Evolutionary conservation across 2,888 invertebrate species (phyloP).

Genomic region (Cataglyphis cursor): DNA sequence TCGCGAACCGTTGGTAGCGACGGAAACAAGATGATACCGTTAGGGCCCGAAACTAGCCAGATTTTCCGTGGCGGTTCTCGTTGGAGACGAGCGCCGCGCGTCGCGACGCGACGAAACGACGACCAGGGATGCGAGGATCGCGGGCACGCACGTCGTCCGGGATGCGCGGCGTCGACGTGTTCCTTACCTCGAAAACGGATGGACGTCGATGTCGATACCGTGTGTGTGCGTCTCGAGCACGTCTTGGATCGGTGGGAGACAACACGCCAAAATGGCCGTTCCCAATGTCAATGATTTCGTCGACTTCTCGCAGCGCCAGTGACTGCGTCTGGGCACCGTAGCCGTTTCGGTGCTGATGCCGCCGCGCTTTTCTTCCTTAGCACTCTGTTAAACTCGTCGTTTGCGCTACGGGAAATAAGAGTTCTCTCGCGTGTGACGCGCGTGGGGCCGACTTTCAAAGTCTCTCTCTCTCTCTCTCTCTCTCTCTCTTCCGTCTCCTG

Average conservation of each 20-base stretch:
- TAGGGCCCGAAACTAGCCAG: neutral
- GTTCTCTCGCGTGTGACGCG: slow-evolving; percentile 66
- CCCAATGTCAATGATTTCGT: slow-evolving; percentile 83
- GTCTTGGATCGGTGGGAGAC: slow-evolving; percentile 80
- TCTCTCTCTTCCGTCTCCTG: slow-evolving; percentile 29
- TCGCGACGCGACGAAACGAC: neutral
- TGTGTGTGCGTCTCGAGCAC: slow-evolving; percentile 73
- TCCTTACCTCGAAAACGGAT: slow-evolving; percentile 83
- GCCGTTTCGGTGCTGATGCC: slow-evolving; percentile 35
- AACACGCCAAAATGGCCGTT: slow-evolving; percentile 88
- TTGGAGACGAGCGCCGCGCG: neutral
- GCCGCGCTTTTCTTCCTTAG: slow-evolving; percentile 30
- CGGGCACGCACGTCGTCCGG: neutral
- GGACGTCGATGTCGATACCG: slow-evolving; percentile 85
- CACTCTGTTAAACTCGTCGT: slow-evolving; percentile 61
- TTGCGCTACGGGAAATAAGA: slow-evolving; percentile 62
- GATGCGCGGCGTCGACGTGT: slow-evolving; percentile 1
- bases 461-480: slow-evolving; percentile 36
- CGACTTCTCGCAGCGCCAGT: slow-evolving; percentile 63
- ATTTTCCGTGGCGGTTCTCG: neutral
- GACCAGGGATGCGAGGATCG: slow-evolving; percentile 3
- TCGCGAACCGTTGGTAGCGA: neutral
- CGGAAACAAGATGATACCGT: neutral
- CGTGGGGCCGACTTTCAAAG: slow-evolving; percentile 36
- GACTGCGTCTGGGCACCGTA: slow-evolving; percentile 49